A percentile compares a stretch with the other conserved stretches of the same genome.
These are phyloP conservation scores for Eustalomyia histrio DNA, from an alignment of 2,888 invertebrate species.

Conservation along the genomic window DNA sequence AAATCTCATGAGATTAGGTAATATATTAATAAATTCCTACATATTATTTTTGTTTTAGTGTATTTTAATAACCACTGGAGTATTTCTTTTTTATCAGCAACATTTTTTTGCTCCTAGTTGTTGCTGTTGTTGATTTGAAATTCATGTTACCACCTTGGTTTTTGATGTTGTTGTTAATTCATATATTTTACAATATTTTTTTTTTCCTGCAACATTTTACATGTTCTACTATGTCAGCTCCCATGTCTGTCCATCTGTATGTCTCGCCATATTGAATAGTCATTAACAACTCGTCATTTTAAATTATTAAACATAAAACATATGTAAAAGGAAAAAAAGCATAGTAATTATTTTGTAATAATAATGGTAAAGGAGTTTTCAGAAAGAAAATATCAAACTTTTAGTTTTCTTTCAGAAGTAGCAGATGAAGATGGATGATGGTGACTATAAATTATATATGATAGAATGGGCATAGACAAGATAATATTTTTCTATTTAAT, in stretches of 20 bases:
- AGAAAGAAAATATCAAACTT: background rate
- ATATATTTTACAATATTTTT: constrained; percentile 38
- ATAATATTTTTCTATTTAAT: too few relatives aligned
- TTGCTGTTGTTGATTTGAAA: constrained; percentile 46
- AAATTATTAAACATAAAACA: constrained; percentile 53
- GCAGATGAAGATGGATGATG: too few relatives aligned
- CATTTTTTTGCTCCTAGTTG: constrained; percentile 19
- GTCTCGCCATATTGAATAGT: constrained; percentile 58
- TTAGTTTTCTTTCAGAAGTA: too few relatives aligned
- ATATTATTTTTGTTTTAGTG: background rate
- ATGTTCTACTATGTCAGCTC: constrained; percentile 15
- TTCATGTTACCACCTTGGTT: constrained; percentile 61
- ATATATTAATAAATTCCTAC: too few relatives aligned
- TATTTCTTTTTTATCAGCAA: background rate
- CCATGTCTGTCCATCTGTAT: constrained; percentile 5
- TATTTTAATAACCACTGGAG: background rate
- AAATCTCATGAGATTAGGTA: too few relatives aligned
- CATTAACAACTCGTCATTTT: constrained; percentile 64
- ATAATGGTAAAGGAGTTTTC: background rate
- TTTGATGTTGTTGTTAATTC: constrained; percentile 48
- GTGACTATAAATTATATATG: too few relatives aligned
- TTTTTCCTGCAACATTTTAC: constrained; percentile 12
- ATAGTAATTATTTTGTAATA: constrained; percentile 49
- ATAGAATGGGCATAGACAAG: too few relatives aligned
- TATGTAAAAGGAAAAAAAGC: constrained; percentile 5